Evolutionary conservation across 2,113 vertebrate genomes (phyloP), one percentile per base, ranked within the genome.

Genomic region (Bufo gargarizans): DNA sequence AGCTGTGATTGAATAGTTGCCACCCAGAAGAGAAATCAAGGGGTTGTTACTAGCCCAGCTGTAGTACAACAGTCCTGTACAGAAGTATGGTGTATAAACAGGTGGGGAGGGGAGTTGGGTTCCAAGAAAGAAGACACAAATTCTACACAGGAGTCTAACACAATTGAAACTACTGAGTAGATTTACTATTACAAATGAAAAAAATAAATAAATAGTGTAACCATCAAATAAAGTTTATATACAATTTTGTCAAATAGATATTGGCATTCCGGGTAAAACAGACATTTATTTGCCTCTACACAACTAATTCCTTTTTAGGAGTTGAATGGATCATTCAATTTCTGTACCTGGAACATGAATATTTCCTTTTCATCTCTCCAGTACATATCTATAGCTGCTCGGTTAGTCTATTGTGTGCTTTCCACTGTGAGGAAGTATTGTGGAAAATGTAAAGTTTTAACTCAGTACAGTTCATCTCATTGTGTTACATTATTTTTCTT

Each of bases 401-500:
- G 43, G 55, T 65, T 45, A 19, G 49, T 50, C 80, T 77, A 83
- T 88, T 83, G 87, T 84, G 81, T 33, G 13, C n/a, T 17, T 77
- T 50, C 17, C 20, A 65, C 87, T 88, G 87, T 77, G 56, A 83
- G 69, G 49, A 65, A 72, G 81, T 53, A 88, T 72, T 87, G 58
- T 65, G 71, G 65, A 59, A 65, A 65, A 88, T 65, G 71, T 77
- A 65, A 83, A 88, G 87, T 83, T 88, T 88, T 88, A 77, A 56
- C 65, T 77, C n/a, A 43, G 87, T 77, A 61, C 81, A 84, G 77
- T 84, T 77, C 59, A 77, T 84, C 17, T 78, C 87, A 88, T 84
- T 89, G 87, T 84, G 74, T 47, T 80, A 19, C 63, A 58, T 80
- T 80, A 87, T 87, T 50, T 80, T 84, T 89, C 81, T 84, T 56